Evolutionary conservation across 2,797 vertebrate species (phyloP).

Genomic region (Astyanax mexicanus): DNA sequence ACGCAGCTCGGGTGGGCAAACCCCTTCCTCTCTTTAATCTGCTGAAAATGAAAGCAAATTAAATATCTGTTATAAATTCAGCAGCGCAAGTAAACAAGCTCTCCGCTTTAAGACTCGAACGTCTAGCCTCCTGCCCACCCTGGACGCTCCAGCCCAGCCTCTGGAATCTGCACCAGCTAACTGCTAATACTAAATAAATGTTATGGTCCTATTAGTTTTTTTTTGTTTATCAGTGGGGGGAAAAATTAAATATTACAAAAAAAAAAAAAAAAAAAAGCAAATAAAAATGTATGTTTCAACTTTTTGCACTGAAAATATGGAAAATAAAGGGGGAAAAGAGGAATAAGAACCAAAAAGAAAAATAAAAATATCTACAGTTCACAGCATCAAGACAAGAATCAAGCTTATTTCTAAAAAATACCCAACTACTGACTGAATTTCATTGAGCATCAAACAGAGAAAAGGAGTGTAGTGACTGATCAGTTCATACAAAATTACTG

Average conservation of each 20-base stretch:
- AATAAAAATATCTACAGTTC: constrained; percentile 21
- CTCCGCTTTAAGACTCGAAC: not conserved
- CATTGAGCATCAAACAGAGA: constrained; percentile 35
- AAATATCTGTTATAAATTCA: constrained; percentile 7
- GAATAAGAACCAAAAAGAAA: too few species aligned
- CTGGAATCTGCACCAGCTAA: too few species aligned
- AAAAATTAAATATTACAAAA: too few species aligned
- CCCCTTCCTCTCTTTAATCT: not conserved
- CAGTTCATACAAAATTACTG: constrained; percentile 24
- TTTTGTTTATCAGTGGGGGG: not conserved
- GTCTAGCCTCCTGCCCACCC: not conserved
- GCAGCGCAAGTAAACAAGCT: constrained; percentile 5
- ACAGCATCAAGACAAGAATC: constrained; percentile 55
- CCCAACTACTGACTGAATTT: constrained; percentile 7
- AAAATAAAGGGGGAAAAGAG: too few species aligned
- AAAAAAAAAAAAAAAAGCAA: not conserved
- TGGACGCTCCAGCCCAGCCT: not conserved
- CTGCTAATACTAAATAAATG: too few species aligned
- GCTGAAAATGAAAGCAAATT: not conserved
- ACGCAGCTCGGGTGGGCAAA: not conserved
- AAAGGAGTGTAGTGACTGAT: constrained; percentile 29
- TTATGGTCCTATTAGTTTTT: not conserved
- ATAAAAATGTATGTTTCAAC: constrained; percentile 6
- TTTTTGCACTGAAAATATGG: not conserved
- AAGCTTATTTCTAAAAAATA: constrained; percentile 20